Evolutionary conservation across 2,797 vertebrate genomes (phyloP), one percentile per base, ranked within the genome.

Genomic region (Enteromius unitaeniatus): DNA sequence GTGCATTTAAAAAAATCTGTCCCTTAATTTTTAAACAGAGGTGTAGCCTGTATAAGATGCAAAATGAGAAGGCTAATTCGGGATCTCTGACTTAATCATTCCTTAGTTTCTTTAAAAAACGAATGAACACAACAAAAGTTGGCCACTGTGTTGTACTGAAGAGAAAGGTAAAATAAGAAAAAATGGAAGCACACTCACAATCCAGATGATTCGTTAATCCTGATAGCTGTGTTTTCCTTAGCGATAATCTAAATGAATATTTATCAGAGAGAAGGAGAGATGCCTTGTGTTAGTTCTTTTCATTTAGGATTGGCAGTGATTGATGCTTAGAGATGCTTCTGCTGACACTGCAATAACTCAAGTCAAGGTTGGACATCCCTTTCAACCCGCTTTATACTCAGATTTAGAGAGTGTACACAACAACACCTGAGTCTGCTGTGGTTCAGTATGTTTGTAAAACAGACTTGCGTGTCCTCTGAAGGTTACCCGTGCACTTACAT

Each of bases 341-440:
- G 89, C 82, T 90, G 93, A 94, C 86, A 84, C 88, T 87, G 90
- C 89, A 87, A 94, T 95, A 91, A 88, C 89, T 94, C 93, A 94
- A 88, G 83, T 65, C 10, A 78, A 82, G 85, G 81, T 84, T 79
- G 88, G 84, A 91, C 90, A 88, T 86, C 76, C 87, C 87, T 88
- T 89, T 85, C 84, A 88, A 87, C 88, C 89, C 91, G 87, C 89
- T 93, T 93, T 91, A 91, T 93, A 90, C 87, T 89, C 80, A 85
- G 88, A 83, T 92, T 81, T 90, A 90, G 88, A 88, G 88, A 76
- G 75, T 83, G 86, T 85, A 55, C 69, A 78, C 53, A 85, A 73
- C 88, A 87, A 84, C 68, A 78, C 83, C 77, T 72, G 9, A 40
- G 23, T 88, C 85, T 83, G 65, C 14, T 42, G 78, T 60, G 7